These are phyloP conservation scores for Serilophus lunatus DNA, from an alignment of 2,113 vertebrate species.

Conservation along the genomic window DNA sequence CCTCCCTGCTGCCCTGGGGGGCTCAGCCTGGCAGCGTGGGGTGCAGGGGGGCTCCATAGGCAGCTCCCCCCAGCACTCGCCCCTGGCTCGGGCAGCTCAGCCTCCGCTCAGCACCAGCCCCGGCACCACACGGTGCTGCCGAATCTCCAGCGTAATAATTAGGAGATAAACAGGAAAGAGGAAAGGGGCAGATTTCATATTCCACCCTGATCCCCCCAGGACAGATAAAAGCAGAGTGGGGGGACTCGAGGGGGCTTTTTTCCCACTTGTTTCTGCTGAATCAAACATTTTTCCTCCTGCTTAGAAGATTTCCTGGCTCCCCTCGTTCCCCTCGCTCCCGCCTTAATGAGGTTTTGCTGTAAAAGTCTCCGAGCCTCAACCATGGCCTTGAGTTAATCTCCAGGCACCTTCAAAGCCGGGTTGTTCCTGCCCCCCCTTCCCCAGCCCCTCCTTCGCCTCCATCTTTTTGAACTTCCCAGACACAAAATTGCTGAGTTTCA, in stretches of 20 bases:
- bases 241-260: background rate
- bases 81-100: background rate
- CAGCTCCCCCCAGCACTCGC: fast-evolving
- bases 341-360: constrained; percentile 62
- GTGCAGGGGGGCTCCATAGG: background rate
- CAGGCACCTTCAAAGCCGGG: constrained; percentile 54
- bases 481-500: background rate
- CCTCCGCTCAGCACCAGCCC: background rate
- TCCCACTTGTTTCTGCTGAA: constrained; percentile 59
- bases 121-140: background rate
- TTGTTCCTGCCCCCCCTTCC: background rate
- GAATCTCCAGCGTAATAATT: constrained; percentile 45
- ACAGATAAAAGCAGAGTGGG: constrained; percentile 41
- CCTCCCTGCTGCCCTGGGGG: background rate
- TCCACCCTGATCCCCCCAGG: background rate
- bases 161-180: constrained; percentile 56
- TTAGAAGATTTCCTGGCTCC: constrained; percentile 29
- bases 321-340: background rate
- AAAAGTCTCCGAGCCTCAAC: constrained; percentile 36
- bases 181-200: constrained; percentile 18
- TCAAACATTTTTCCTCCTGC: constrained; percentile 46
- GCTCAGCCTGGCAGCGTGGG: fast-evolving
- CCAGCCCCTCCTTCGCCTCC: background rate
- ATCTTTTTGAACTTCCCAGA: constrained; percentile 28
- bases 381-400: constrained; percentile 60